Base-by-base conservation (phyloP, 2,888 invertebrate genomes). In the Mythimna albipuncta region DNA sequence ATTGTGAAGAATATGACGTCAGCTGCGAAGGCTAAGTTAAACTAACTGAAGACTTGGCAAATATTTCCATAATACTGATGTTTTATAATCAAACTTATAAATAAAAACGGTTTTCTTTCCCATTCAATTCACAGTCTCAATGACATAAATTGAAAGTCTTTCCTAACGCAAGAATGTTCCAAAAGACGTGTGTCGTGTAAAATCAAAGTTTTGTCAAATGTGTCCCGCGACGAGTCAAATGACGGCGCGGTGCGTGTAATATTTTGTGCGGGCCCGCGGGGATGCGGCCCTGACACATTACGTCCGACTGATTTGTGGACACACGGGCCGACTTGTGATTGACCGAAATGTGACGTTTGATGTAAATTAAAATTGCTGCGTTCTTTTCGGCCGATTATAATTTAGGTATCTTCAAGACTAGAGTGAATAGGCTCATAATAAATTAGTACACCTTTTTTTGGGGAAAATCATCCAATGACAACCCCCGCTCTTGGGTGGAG, bases 161-260 rank as follows among this genome's bases (percentile, higher is more conserved):
- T 16, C 16, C 47, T 50, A 11, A 79, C 44, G n/a, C 38, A 62
- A 50, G 62, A 44, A 10, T 75, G 64, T 77, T 75, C 71, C 50
- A 63, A 77, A 80, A 58, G 68, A 71, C 69, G 68, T 35, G 69
- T 73, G 54, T 68, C 55, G 59, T 67, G 35, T 66, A 79, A 77
- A 86, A 88, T 91, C 89, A 90, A 93, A 92, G 89, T 92, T 92
- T 91, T 89, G 89, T 88, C 89, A 89, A 91, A 92, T 91, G 88
- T 90, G 87, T 89, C 90, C 90, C 91, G 87, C 79, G 90, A 86
- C 90, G 90, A 88, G 89, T 86, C 89, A 89, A 92, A 92, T 89
- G 90, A 91, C 89, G 89, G 88, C 86, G 88, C 86, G 85, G 89
- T 85, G 90, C 89, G 90, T 90, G 91, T 91, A 91, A 93, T 93